Conservation (phyloP, 2,888 invertebrate genomes). For the Xiphydria camelus region DNA sequence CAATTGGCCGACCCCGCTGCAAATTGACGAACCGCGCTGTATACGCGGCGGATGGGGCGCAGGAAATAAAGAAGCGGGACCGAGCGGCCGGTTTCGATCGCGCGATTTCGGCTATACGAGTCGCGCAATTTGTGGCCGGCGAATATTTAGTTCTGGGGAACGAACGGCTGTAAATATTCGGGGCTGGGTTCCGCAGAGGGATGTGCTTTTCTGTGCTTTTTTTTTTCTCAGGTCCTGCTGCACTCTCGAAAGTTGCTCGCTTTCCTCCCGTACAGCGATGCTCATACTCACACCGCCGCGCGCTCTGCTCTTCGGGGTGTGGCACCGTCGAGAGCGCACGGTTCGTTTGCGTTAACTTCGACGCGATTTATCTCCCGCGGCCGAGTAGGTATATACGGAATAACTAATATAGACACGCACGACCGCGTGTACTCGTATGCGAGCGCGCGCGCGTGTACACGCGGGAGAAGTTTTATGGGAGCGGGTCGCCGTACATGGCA, state of each 20-base stretch:
- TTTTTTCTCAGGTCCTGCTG: not conserved
- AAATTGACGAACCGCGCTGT: not conserved
- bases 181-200: too few relatives aligned
- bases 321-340: constrained; percentile 1
- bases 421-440: constrained; percentile 5
- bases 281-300: not conserved
- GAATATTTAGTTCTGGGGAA: too few relatives aligned
- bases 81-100: too few relatives aligned
- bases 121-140: too few relatives aligned
- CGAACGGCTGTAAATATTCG: too few relatives aligned
- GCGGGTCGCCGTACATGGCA: constrained; percentile 46
- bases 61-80: too few relatives aligned
- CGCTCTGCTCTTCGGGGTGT: not conserved
- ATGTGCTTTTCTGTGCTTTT: constrained; percentile 2
- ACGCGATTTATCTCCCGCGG: constrained; percentile 30
- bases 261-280: too few relatives aligned
- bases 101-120: too few relatives aligned
- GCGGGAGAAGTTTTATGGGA: constrained; percentile 43
- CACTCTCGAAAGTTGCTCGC: too few relatives aligned
- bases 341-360: constrained; percentile 19
- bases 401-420: constrained; percentile 5
- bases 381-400: constrained; percentile 23
- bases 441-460: constrained; percentile 17
- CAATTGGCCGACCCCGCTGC: too few relatives aligned
- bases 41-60: too few relatives aligned